Base-by-base conservation (phyloP, 2,797 vertebrate genomes). In the Ciconia nigra region DNA sequence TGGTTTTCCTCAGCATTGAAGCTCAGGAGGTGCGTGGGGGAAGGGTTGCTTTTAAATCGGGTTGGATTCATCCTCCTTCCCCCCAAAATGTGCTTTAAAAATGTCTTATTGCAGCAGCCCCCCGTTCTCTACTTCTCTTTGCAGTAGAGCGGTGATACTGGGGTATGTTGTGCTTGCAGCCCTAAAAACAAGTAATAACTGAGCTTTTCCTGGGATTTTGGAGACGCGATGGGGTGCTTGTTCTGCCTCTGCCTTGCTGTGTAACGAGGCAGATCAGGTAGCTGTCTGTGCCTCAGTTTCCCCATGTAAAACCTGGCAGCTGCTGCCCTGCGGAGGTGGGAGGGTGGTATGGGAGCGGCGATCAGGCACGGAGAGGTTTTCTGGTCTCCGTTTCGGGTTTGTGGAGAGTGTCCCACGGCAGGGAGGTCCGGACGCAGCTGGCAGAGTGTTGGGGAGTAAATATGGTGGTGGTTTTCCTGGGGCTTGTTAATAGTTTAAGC, bases 401-500 rank as follows among this genome's bases (percentile, higher is more conserved):
- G 3, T n/a, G 72, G 35, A 55, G 46, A 57, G 14, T 1, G 13
- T 44, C 72, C 33, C 2, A 5, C n/a, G 15, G 25, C 54, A 37
- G 67, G n/a, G 77, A 49, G 76, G 28, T 44, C 37, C 2, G 4
- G n/a, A 14, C 3, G 6, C 25, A 29, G 41, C 57, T 2, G 7
- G 28, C 54, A 14, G n/a, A 4, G 31, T 4, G 47, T 5, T 33
- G n/a, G 7, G 28, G 33, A n/a, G 15, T 37, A 70, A 59, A 31
- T 1, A 3, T 0, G 0, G 1, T 0, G 19, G 4, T 47, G 63
- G 7, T 42, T 67, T 41, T 29, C 20, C 42, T 19, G n/a, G 15
- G 52, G 4, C 16, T 51, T 35, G 3, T 22, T 14, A 16, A 21
- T 3, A 24, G 31, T 9, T 74, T 1, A 7, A 65, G 21, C 58